These are phyloP conservation scores for Stichodactyla helianthus DNA, from an alignment of 64 coral and sea anemone species.

Conservation along the genomic window DNA sequence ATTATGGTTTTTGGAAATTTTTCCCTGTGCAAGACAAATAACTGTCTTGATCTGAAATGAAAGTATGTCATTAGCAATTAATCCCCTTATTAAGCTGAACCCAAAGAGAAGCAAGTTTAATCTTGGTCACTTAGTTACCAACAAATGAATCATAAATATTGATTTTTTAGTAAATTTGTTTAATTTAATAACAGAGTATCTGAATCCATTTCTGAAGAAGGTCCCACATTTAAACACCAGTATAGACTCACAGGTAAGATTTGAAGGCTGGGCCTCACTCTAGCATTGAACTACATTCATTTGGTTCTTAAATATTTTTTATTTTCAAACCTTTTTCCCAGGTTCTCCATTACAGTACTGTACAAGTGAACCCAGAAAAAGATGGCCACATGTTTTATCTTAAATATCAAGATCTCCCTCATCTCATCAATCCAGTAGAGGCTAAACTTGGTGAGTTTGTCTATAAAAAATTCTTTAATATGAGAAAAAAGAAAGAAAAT, in stretches of 20 bases:
- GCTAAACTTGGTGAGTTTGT: conserved; percentile 72
- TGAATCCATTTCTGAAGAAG: conserved; percentile 76
- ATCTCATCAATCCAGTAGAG: conserved; percentile 96
- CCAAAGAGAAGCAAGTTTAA: no score
- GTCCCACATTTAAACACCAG: conserved; percentile 78
- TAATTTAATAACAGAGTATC: conserved; percentile 49
- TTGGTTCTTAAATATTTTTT: background rate
- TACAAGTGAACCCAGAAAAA: conserved; percentile 55
- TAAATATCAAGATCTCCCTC: conserved; percentile 65
- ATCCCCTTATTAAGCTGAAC: no score
- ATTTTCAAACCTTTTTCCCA: background rate
- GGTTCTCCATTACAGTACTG: conserved; percentile 86
- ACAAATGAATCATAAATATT: no score
- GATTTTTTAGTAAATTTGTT: no score
- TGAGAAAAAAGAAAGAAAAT: background rate
- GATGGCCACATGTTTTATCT: conserved; percentile 47
- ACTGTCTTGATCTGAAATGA: no score
- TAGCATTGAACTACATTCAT: background rate
- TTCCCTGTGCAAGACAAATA: no score
- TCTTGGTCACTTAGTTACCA: no score
- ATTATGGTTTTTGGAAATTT: no score
- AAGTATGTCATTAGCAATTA: no score
- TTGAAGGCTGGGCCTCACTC: no score
- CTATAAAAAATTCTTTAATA: background rate
- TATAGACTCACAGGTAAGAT: conserved; percentile 75